phyloP scores from a whole-genome alignment of 2,797 vertebrate species.

The Ammospiza maritima region DNA sequence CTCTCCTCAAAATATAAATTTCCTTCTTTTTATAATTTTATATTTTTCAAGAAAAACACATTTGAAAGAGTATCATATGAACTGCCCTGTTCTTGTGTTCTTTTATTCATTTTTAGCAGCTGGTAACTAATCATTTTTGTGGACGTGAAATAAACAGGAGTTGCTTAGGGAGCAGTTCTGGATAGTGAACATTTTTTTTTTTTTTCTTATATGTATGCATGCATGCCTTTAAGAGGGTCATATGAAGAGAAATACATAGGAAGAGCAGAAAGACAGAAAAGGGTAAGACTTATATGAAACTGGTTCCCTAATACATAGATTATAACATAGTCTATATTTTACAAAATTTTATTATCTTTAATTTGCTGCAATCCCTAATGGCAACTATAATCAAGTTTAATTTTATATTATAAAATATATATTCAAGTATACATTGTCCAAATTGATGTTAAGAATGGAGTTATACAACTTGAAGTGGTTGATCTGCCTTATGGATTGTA shows the following conservation, averaged over 20 bases:
- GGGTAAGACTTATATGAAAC: not conserved
- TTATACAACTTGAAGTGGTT: not conserved
- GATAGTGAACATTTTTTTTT: not conserved
- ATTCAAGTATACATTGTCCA: not conserved
- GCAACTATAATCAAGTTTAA: not conserved
- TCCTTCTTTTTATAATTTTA: not conserved
- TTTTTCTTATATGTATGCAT: not conserved
- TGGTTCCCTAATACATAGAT: not conserved
- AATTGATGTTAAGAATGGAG: not conserved
- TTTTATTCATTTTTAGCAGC: not conserved
- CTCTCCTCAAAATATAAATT: not conserved
- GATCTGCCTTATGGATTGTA: not conserved
- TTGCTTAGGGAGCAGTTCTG: not conserved
- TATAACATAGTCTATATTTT: not conserved
- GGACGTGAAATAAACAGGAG: not conserved
- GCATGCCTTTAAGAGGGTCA: not conserved
- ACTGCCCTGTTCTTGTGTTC: not conserved
- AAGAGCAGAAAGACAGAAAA: not conserved
- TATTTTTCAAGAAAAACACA: not conserved
- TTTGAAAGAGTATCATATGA: not conserved
- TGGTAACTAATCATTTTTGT: not conserved
- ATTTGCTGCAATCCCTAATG: not conserved
- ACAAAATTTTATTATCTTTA: not conserved
- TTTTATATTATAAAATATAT: not conserved
- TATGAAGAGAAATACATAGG: not conserved